phyloP scores from a whole-genome alignment of 2,113 vertebrate species.

The Oenanthe oenanthe region DNA sequence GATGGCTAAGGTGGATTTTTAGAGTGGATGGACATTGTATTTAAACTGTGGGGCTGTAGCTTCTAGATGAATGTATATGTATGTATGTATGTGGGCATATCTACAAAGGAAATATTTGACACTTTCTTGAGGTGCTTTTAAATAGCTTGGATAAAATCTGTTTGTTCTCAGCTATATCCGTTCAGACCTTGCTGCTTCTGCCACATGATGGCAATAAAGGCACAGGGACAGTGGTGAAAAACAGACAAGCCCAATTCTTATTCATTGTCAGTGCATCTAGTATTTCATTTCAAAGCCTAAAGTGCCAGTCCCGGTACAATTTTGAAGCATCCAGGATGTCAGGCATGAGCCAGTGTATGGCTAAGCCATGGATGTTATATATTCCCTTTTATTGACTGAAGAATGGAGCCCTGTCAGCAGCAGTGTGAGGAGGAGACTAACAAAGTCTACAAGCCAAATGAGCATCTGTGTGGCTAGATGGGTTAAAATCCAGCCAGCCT shows the following conservation, averaged over 20 bases:
- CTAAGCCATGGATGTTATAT: not conserved
- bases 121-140: constrained; percentile 6
- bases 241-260: not conserved
- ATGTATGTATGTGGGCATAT: not conserved
- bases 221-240: constrained; percentile 4
- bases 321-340: not conserved
- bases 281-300: not conserved
- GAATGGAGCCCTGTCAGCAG: not conserved
- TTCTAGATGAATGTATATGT: not conserved
- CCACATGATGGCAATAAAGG: constrained; percentile 66
- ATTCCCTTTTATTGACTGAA: not conserved
- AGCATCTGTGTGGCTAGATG: not conserved
- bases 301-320: not conserved
- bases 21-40: not conserved
- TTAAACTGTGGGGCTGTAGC: constrained; percentile 25
- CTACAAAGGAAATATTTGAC: constrained; percentile 25
- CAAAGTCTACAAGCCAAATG: not conserved
- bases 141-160: constrained; percentile 53
- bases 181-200: constrained; percentile 26
- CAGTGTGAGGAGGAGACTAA: not conserved
- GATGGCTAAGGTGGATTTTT: constrained; percentile 5
- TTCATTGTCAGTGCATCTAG: not conserved
- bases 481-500: constrained; percentile 11
- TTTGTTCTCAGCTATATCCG: constrained; percentile 1
- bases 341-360: not conserved